Base-by-base conservation (phyloP, 2,888 invertebrate genomes). In the Steinernema carpocapsae region DNA sequence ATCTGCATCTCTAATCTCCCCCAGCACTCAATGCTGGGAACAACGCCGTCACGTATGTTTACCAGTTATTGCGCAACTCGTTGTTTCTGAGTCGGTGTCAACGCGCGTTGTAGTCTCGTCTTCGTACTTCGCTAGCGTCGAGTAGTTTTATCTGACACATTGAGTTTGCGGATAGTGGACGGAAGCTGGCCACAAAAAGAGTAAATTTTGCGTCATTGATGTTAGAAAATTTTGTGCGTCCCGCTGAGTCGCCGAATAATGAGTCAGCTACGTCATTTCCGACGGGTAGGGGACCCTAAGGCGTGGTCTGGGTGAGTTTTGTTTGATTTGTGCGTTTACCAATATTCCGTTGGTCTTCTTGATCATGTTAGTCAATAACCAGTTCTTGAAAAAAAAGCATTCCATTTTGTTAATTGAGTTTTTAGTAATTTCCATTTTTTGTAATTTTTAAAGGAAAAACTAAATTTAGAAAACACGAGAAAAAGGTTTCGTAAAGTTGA, bases 1-100 rank as follows among this genome's bases (percentile, higher is more conserved):
- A 56, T 56, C 56, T 22, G 24, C 6, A 56, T 56, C 56, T 22
- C 56, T 56, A 56, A 56, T 56, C 56, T 22, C 56, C 26, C 4
- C 56, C 26, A n/a, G n/a, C n/a, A n/a, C n/a, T n/a, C n/a, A n/a
- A n/a, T n/a, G n/a, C n/a, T n/a, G n/a, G n/a, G n/a, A n/a, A 26
- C 6, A 56, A 26, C 56, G 24, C 56, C 26, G 56, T 56, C 56
- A 56, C 56, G 56, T 56, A 10, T 56, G 56, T 56, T 56, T 56
- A 56, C 56, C 22, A 56, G 22, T 19, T 56, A 26, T 56, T 56
- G 56, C 56, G 56, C 56, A 56, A 56, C 56, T 17, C 17, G n/a
- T n/a, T 19, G 48, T 48, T n/a, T n/a, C n/a, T n/a, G n/a, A n/a
- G n/a, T n/a, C n/a, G n/a, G n/a, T n/a, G n/a, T n/a, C n/a, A n/a